These are phyloP conservation scores for Rhinichthys klamathensis DNA, from an alignment of 2,113 vertebrate genomes.

Conservation along the genomic window DNA sequence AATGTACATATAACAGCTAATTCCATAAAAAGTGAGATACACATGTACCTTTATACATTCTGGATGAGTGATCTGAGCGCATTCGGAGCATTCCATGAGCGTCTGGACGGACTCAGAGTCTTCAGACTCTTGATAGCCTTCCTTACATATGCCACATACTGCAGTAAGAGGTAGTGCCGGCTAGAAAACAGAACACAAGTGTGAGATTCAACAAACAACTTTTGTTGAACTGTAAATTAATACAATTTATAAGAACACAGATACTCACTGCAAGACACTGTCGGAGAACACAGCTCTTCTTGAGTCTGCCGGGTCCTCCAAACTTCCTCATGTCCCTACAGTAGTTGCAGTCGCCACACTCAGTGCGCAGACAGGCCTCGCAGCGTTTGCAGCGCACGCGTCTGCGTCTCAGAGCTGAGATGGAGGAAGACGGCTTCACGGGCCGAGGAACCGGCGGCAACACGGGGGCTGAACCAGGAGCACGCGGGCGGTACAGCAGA, in stretches of 20 bases:
- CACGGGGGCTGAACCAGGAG: slow-evolving; percentile 66
- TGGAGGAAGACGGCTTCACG: slow-evolving; percentile 80
- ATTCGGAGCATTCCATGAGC: slow-evolving; percentile 98
- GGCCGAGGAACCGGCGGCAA: slow-evolving; percentile 73
- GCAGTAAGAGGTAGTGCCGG: slow-evolving; percentile 93
- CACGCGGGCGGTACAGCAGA: slow-evolving; percentile 70
- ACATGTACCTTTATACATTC: slow-evolving; percentile 87
- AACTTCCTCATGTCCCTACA: slow-evolving; percentile 97
- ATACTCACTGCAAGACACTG: slow-evolving; percentile 90
- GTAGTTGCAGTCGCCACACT: slow-evolving; percentile 92
- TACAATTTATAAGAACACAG: neutral
- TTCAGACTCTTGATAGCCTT: slow-evolving; percentile 85
- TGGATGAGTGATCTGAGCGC: slow-evolving; percentile 91
- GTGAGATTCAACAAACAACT: neutral
- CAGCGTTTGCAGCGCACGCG: slow-evolving; percentile 93
- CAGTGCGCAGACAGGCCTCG: slow-evolving; percentile 87
- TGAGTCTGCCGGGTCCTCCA: slow-evolving; percentile 92
- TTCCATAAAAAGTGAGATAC: neutral
- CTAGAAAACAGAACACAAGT: slow-evolving; percentile 68
- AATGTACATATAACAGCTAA: slow-evolving; percentile 6
- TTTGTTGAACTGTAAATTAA: too few species aligned
- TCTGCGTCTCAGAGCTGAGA: slow-evolving; percentile 86
- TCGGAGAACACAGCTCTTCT: slow-evolving; percentile 90
- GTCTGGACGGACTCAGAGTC: slow-evolving; percentile 85
- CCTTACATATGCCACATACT: slow-evolving; percentile 90